Conservation (phyloP, 2,113 vertebrate genomes). For the Corydoras maculifer region DNA sequence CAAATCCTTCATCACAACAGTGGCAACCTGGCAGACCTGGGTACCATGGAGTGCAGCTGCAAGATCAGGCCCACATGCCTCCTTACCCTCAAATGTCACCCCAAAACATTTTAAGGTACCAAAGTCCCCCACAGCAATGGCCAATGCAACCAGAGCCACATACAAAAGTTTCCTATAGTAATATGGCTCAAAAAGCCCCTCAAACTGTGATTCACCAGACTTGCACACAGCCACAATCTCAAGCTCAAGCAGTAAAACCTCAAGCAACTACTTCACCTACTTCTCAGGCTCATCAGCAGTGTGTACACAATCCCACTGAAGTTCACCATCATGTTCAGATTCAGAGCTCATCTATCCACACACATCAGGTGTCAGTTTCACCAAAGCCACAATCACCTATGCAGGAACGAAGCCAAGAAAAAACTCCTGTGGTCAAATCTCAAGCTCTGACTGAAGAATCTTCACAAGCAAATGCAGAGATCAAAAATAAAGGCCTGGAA, state of each 20-base stretch:
- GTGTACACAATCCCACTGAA: slow-evolving; percentile 9
- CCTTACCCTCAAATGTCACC: slow-evolving; percentile 9
- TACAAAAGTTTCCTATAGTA: slow-evolving; percentile 13
- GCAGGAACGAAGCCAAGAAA: slow-evolving; percentile 13
- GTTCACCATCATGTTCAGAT: slow-evolving; percentile 14
- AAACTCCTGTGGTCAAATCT: slow-evolving; percentile 40
- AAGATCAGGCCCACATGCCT: slow-evolving; percentile 11
- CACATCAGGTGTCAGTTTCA: slow-evolving; percentile 36
- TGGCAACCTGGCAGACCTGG: slow-evolving; percentile 43
- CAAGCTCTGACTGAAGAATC: slow-evolving; percentile 52
- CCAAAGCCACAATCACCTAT: slow-evolving; percentile 44
- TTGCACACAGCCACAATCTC: slow-evolving; percentile 24
- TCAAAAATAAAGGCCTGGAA: slow-evolving; percentile 60
- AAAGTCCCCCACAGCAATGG: slow-evolving; percentile 20
- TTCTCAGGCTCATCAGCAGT: slow-evolving; percentile 28
- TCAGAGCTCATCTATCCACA: slow-evolving; percentile 12
- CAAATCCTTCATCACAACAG: slow-evolving; percentile 32
- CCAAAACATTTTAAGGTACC: slow-evolving; percentile 24
- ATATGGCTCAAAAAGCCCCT: slow-evolving; percentile 5
- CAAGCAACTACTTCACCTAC: slow-evolving; percentile 21
- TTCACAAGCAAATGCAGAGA: slow-evolving; percentile 61
- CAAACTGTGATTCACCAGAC: slow-evolving; percentile 27
- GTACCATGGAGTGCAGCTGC: slow-evolving; percentile 39
- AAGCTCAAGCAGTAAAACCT: slow-evolving; percentile 18
- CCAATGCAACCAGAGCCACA: slow-evolving; percentile 20